These are phyloP conservation scores for Anoplopoma fimbria DNA, from an alignment of 2,113 vertebrate species.

Conservation along the genomic window DNA sequence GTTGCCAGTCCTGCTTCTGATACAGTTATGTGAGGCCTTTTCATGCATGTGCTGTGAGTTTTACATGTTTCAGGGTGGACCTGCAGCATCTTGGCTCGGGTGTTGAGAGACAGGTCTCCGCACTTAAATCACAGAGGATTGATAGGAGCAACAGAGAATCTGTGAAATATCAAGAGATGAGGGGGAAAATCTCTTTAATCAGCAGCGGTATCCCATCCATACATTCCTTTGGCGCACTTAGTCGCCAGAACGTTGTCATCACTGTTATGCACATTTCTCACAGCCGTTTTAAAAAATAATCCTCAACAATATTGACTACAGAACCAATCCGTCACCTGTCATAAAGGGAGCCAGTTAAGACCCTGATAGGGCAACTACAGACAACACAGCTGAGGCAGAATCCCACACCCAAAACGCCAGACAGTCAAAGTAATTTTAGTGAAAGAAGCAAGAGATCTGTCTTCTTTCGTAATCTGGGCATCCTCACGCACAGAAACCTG, in stretches of 20 bases:
- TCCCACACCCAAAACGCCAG: constrained; percentile 23
- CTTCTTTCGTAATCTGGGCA: constrained; percentile 19
- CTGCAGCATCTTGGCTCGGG: constrained; percentile 28
- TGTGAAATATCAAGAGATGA: constrained; percentile 51
- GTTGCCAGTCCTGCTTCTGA: constrained; percentile 25
- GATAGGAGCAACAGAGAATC: constrained; percentile 60
- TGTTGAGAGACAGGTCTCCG: constrained; percentile 61
- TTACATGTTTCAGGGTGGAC: constrained; percentile 17
- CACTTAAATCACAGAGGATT: constrained; percentile 57
- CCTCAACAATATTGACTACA: constrained; percentile 30
- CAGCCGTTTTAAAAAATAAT: constrained; percentile 61
- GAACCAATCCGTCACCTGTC: constrained; percentile 57
- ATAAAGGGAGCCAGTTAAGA: constrained; percentile 31
- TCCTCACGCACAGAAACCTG: constrained; percentile 8
- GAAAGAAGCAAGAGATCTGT: constrained; percentile 15
- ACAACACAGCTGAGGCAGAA: constrained; percentile 26
- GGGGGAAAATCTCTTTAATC: constrained; percentile 66
- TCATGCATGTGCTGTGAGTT: constrained; percentile 18
- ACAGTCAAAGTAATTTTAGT: constrained; percentile 42
- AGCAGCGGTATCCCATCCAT: constrained; percentile 56
- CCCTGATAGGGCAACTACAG: constrained; percentile 19
- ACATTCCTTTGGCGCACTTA: constrained; percentile 47
- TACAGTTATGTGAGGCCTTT: constrained; percentile 38
- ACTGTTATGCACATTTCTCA: constrained; percentile 42
- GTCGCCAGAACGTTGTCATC: constrained; percentile 75